Evolutionary conservation across 2,113 vertebrate genomes (phyloP).

Genomic region (Orientallactaga bullata): DNA sequence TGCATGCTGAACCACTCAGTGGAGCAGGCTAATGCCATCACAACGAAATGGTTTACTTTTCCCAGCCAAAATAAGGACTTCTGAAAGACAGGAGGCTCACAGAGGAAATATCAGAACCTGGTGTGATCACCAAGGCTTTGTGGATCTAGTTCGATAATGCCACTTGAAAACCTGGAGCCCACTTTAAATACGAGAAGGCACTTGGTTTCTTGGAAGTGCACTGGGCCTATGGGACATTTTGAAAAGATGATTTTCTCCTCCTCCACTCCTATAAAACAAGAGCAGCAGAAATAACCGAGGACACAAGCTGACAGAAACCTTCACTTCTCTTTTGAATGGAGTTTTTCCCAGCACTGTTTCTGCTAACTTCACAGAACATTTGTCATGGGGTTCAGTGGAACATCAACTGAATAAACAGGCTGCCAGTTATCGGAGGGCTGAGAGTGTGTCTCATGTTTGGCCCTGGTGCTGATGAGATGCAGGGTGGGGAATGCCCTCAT

Average conservation of each 20-base stretch:
- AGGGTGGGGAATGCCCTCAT: background rate
- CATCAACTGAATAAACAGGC: conserved; percentile 28
- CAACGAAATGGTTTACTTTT: background rate
- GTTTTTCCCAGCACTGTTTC: background rate
- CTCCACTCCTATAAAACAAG: background rate
- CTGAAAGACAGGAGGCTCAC: background rate
- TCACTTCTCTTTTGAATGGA: background rate
- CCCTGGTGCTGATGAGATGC: conserved; percentile 24
- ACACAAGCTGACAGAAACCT: background rate
- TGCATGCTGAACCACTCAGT: background rate
- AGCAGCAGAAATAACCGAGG: background rate
- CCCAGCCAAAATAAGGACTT: background rate
- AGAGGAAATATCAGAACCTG: background rate
- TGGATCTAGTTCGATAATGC: no score
- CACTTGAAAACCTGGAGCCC: no score
- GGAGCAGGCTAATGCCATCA: background rate
- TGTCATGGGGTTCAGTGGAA: background rate
- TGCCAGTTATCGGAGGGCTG: conserved; percentile 36
- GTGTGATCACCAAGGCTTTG: background rate
- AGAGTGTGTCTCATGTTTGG: background rate
- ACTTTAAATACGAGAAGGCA: background rate
- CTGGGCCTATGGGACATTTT: background rate
- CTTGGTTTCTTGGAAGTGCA: no score
- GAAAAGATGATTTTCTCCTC: background rate
- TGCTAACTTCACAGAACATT: background rate